Percentiles rank a stretch among this genome's conserved stretches.
phyloP scores from a whole-genome alignment of 2,113 vertebrate genomes.

The Stegostoma tigrinum region DNA sequence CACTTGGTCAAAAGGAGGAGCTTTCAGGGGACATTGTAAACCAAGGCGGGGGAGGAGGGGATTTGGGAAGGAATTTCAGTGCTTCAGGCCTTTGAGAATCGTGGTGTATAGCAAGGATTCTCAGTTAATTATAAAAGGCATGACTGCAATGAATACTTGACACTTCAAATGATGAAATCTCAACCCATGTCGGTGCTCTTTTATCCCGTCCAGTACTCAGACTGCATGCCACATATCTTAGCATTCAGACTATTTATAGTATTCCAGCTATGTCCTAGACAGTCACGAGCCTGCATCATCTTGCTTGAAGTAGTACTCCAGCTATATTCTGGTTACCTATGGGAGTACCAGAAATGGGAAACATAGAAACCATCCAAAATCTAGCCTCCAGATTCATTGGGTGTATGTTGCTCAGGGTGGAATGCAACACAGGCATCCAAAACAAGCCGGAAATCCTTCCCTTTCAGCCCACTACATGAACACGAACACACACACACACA shows the following conservation, averaged over 20 bases:
- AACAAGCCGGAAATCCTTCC: background rate
- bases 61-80: background rate
- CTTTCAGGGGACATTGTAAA: background rate
- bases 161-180: background rate
- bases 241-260: constrained; percentile 25
- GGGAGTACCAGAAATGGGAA: too few species aligned
- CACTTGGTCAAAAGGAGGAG: background rate
- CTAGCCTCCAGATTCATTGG: background rate
- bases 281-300: constrained; percentile 3
- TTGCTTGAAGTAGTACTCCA: background rate
- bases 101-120: background rate
- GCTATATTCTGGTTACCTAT: background rate
- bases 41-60: background rate
- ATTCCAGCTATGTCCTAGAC: background rate
- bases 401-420: background rate
- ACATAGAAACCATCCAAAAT: background rate
- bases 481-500: background rate
- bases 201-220: background rate
- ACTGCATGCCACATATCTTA: background rate
- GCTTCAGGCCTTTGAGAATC: background rate
- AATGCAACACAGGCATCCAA: background rate
- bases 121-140: background rate
- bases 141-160: background rate
- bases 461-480: background rate
- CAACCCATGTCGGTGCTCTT: background rate